A percentile compares a stretch with the other conserved stretches of the same genome.
These are phyloP conservation scores for Cotesia glomerata DNA, from an alignment of 1,140 invertebrate genomes.

Conservation along the genomic window DNA sequence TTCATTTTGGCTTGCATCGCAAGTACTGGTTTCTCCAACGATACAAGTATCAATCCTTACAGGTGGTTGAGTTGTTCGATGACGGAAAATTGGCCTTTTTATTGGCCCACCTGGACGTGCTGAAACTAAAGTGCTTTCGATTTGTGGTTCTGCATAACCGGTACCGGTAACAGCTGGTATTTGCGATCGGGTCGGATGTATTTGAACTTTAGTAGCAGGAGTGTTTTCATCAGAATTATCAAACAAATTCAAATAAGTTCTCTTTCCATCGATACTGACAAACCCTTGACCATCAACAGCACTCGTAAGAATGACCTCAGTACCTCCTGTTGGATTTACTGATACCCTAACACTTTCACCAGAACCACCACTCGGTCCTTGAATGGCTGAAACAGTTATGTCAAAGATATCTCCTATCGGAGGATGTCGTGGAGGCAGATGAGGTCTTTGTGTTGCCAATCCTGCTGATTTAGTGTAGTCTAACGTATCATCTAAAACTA, in stretches of 20 bases:
- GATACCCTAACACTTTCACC: conserved; percentile 57
- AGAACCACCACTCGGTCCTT: conserved; percentile 73
- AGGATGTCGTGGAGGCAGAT: conserved; percentile 55
- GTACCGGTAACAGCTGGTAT: conserved; percentile 55
- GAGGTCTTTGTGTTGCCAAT: conserved; percentile 58
- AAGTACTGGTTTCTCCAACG: conserved; percentile 91
- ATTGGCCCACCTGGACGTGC: conserved; percentile 38
- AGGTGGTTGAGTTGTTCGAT: conserved; percentile 69
- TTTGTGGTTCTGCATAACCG: conserved; percentile 58
- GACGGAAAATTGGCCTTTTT: conserved; percentile 63
- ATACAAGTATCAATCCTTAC: conserved; percentile 92
- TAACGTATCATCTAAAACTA: conserved; percentile 78
- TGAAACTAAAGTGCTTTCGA: conserved; percentile 39
- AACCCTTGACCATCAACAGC: conserved; percentile 81
- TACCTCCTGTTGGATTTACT: conserved; percentile 51
- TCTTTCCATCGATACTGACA: conserved; percentile 90
- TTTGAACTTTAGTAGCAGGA: conserved; percentile 44
- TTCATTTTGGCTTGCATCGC: conserved; percentile 85
- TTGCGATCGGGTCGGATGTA: conserved; percentile 52
- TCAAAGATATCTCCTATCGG: conserved; percentile 81
- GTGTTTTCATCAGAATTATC: conserved; percentile 62
- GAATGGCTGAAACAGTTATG: conserved; percentile 84
- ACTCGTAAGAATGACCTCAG: conserved; percentile 78
- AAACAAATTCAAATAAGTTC: conserved; percentile 86
- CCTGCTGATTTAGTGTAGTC: conserved; percentile 55